Evolutionary conservation across 1,140 invertebrate genomes (phyloP), one percentile per base, ranked within the genome.

Genomic region (Manduca sexta): DNA sequence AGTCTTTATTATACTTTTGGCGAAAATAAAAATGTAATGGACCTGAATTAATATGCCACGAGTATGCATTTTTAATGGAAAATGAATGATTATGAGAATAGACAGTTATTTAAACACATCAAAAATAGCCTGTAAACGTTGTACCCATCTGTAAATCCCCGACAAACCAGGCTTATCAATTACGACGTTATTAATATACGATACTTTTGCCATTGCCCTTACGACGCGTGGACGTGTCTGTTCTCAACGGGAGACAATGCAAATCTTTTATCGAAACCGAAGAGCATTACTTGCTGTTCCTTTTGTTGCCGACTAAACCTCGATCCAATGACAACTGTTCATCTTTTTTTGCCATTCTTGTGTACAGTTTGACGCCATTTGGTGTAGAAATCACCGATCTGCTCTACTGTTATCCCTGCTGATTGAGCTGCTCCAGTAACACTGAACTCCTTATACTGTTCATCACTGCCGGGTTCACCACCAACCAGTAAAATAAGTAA

Each of bases 301-400:
- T 58, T 68, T 62, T 64, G 50, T 47, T 59, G 59, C 59, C 67
- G 62, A 70, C 70, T 54, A 73, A 52, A 62, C 73, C 78, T 40
- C 48, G 61, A 29, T 48, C 12, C 37, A 30, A 38, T 16, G 40
- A 33, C 13, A 38, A 17, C 38, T 30, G 43, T 71, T 87, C 86
- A 87, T 67, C 86, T 86, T 56, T 87, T 86, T 53, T 84, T 86
- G 45, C 81, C 75, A 42, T 64, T 77, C 42, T 86, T 87, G 45
- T 77, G 71, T 17, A 64, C 51, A 31, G 62, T 65, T 45, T 82
- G 75, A 12, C 84, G 80, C 82, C 84, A 86, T 50, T 86, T 84
- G 6, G 69, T 46, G 49, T 83, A 86, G 50, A 86, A 87, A 17
- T 85, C 78, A 26, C 67, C 79, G 30, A 87, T 82, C 52, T 74